Conservation (phyloP, 2,113 vertebrate species). For the Peromyscus polionotus region DNA sequence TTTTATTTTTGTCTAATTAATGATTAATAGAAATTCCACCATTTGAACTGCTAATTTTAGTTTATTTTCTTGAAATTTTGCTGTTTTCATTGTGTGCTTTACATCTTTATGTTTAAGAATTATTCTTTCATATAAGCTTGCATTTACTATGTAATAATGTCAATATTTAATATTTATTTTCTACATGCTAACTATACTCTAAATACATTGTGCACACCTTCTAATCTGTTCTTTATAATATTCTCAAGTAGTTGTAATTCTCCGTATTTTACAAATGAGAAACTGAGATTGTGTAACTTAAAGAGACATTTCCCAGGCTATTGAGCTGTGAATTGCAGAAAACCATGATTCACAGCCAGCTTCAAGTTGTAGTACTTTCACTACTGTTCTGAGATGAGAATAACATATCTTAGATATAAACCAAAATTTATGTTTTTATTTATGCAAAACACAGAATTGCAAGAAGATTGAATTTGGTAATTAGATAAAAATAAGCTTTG, state of each 20-base stretch:
- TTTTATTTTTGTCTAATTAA: background rate
- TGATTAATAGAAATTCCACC: background rate
- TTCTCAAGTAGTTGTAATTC: background rate
- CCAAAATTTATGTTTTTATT: background rate
- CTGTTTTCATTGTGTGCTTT: background rate
- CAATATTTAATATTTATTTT: background rate
- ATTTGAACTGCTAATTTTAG: background rate
- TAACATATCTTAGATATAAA: background rate
- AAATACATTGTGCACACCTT: background rate
- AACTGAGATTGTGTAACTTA: background rate
- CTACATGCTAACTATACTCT: background rate
- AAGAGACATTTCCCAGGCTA: background rate
- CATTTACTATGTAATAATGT: background rate
- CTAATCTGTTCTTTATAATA: background rate
- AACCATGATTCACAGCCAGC: background rate
- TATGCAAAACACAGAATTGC: background rate
- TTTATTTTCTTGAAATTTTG: constrained; percentile 2
- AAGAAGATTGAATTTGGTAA: background rate
- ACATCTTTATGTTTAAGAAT: background rate
- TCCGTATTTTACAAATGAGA: background rate
- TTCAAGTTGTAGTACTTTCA: background rate
- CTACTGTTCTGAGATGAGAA: background rate
- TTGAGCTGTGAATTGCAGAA: background rate
- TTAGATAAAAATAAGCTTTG: background rate
- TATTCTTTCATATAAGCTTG: background rate